Conservation (phyloP, 2,888 invertebrate species). For the Agrilus cyanescens region DNA sequence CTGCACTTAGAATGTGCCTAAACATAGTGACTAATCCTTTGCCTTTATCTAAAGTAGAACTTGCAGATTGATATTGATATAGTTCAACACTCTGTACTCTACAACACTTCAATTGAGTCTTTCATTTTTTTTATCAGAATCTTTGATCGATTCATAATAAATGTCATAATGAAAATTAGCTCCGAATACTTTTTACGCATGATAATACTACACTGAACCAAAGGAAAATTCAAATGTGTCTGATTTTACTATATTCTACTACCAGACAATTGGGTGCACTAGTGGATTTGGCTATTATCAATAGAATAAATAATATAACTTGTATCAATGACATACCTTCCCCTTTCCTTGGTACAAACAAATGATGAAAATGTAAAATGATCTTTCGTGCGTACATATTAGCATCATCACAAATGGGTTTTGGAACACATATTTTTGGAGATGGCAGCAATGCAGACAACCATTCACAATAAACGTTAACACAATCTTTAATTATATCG, state of each 20-base stretch:
- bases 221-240: background rate
- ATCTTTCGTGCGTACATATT: conserved; percentile 84
- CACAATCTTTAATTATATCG: conserved; percentile 90
- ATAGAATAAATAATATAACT: background rate
- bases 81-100: too few species aligned
- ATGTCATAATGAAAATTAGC: too few species aligned
- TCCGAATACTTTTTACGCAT: too few species aligned
- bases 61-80: too few species aligned
- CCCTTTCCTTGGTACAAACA: conserved; percentile 86
- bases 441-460: conserved; percentile 73
- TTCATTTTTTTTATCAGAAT: too few species aligned
- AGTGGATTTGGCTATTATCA: background rate
- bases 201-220: conserved; percentile 3
- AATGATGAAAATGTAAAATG: conserved; percentile 83
- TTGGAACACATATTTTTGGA: conserved; percentile 79
- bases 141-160: too few species aligned
- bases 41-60: too few species aligned
- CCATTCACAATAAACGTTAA: conserved; percentile 96
- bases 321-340: conserved; percentile 56
- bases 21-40: too few species aligned
- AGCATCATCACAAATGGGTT: conserved; percentile 78
- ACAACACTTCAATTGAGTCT: too few species aligned
- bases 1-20: too few species aligned
- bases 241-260: background rate
- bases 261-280: too few species aligned